A percentile compares a stretch with the other conserved stretches of the same genome.
Conservation (phyloP, 1,140 invertebrate species). For the Homalodisca vitripennis region DNA sequence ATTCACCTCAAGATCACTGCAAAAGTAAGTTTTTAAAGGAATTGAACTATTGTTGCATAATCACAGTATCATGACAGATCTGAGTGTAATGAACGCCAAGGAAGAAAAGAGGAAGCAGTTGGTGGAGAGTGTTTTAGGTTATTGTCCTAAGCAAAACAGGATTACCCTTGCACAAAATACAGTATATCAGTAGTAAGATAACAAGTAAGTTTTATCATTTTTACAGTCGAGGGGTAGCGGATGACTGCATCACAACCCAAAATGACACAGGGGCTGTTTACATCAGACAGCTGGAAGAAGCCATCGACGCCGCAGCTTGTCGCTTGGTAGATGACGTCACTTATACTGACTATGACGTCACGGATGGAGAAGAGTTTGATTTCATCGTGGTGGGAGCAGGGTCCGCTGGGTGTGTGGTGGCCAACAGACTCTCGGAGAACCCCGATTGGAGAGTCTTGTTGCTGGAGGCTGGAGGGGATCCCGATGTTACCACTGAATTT, state of each 20-base stretch:
- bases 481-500: conserved; percentile 54
- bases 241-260: not conserved
- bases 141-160: no score
- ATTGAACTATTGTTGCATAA: no score
- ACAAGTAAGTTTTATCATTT: no score
- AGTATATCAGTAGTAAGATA: no score
- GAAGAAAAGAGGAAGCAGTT: no score
- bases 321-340: not conserved
- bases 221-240: no score
- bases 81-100: no score
- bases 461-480: conserved; percentile 71
- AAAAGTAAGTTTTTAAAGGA: no score
- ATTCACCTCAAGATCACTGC: no score
- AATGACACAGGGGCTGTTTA: not conserved
- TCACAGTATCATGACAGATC: no score
- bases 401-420: conserved; percentile 64
- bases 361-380: conserved; percentile 46
- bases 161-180: no score
- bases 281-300: not conserved
- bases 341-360: not conserved
- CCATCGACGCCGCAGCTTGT: not conserved
- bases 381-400: conserved; percentile 60
- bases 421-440: conserved; percentile 57
- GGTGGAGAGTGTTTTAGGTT: no score
- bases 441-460: conserved; percentile 60